Base-by-base conservation (phyloP, 2,113 vertebrate species). In the Platysternon megacephalum region DNA sequence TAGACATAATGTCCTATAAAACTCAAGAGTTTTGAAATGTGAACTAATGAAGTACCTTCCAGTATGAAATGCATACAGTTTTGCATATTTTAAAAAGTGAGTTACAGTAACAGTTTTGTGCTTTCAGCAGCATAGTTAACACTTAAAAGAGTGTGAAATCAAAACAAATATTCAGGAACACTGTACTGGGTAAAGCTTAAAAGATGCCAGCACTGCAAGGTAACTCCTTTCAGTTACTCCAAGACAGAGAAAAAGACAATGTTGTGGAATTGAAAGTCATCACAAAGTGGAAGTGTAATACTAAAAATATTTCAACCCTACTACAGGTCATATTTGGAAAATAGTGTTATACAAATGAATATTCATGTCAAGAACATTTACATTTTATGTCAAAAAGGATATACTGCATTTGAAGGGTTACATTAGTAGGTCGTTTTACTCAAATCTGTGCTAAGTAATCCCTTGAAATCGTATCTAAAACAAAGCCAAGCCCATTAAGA, bases 401-500 rank as follows among this genome's bases (percentile, higher is more conserved):
- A 87, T 87, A 85, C 55, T 90, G 42, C 39, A 91, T 48, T 65
- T 94, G 24, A 95, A 95, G 53, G 14, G 49, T n/a, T 88, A 89
- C 42, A 88, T 24, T 3, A 93, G 76, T 13, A 89, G 91, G 58
- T 29, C 13, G 10, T 85, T 79, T 87, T 49, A 92, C 24, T 48
- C 48, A 94, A 68, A 90, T 88, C 58, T 56, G 39, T 11, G 74
- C 39, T 94, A 80, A 95, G 82, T 22, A 91, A 83, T 11, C 26
- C 82, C 55, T 94, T 87, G 49, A 79, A 87, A 89, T 2, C 35
- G 0, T 16, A 89, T 79, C 29, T 87, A 91, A 95, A 89, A 86
- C 51, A 86, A 89, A 90, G 86, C n/a, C 16, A 82, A 87, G 29
- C 58, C 19, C 78, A 90, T 93, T 93, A 92, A 84, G 55, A 96